These are phyloP conservation scores for Phoenicopterus ruber DNA, from an alignment of 2,113 vertebrate species.

Conservation along the genomic window DNA sequence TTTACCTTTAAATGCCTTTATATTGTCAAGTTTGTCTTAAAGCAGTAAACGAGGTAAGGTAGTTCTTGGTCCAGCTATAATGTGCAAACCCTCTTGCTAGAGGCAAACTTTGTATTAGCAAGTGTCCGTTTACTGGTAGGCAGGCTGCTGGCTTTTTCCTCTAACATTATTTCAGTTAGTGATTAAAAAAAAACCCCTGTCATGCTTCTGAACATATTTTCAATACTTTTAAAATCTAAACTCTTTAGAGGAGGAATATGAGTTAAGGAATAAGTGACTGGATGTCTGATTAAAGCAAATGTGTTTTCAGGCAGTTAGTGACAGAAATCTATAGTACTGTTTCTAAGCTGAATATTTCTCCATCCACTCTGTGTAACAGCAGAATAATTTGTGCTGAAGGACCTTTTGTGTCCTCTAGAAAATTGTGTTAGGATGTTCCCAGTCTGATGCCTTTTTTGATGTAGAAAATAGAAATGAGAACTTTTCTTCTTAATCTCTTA, in stretches of 20 bases:
- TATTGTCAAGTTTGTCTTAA: not conserved
- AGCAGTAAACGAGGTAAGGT: not conserved
- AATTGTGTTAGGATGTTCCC: not conserved
- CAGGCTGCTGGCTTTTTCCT: not conserved
- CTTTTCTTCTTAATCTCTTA: not conserved
- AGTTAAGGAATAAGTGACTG: not conserved
- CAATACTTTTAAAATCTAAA: not conserved
- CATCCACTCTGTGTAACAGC: not conserved
- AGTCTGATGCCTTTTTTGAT: not conserved
- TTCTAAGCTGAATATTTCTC: not conserved
- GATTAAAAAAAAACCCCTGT: not conserved
- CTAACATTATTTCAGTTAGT: not conserved
- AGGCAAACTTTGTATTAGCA: not conserved
- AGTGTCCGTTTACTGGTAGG: not conserved
- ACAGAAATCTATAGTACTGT: not conserved
- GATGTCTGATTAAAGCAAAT: not conserved
- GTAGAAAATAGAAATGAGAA: not conserved
- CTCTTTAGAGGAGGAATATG: not conserved
- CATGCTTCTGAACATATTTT: not conserved
- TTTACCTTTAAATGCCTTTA: not conserved
- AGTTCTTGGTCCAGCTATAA: not conserved
- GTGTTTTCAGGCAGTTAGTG: not conserved
- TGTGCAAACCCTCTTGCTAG: not conserved
- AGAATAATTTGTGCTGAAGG: not conserved
- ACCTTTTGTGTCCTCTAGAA: not conserved